phyloP scores from a whole-genome alignment of 1,140 invertebrate species.

The Pissodes strobi region DNA sequence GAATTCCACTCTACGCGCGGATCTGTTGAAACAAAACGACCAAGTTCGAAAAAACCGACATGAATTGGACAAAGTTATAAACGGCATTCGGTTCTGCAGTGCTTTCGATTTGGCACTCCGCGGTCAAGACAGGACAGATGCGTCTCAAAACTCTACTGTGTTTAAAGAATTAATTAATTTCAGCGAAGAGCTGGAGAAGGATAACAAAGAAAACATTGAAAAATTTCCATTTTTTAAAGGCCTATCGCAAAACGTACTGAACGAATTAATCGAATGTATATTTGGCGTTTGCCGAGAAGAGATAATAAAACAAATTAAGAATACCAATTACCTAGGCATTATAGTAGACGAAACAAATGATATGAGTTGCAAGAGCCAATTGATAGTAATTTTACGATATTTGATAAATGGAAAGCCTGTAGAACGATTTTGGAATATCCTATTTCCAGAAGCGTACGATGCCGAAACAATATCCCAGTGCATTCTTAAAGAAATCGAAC shows the following conservation, averaged over 20 bases:
- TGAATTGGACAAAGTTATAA: conserved; percentile 50
- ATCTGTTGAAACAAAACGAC: conserved; percentile 41
- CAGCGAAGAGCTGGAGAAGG: conserved; percentile 35
- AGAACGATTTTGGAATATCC: conserved; percentile 51
- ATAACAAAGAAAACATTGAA: conserved; percentile 37
- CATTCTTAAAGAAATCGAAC: conserved; percentile 41
- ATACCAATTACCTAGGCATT: conserved; percentile 44
- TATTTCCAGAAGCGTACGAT: conserved; percentile 37
- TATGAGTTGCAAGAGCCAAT: conserved; percentile 40
- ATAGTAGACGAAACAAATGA: conserved; percentile 50
- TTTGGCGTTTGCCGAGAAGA: conserved; percentile 43
- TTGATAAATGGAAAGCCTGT: conserved; percentile 37
- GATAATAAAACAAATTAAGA: conserved; percentile 46
- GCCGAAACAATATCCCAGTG: conserved; percentile 27
- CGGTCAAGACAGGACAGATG: conserved; percentile 43
- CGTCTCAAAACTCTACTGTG: conserved; percentile 32
- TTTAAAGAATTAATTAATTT: conserved; percentile 39
- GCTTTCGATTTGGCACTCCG: conserved; percentile 43
- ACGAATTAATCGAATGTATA: conserved; percentile 49
- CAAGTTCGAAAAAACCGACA: conserved; percentile 49
- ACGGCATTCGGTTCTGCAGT: conserved; percentile 49
- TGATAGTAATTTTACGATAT: conserved; percentile 48
- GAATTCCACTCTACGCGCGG: conserved; percentile 8
- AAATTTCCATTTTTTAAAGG: conserved; percentile 45
- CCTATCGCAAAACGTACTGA: conserved; percentile 43